Evolutionary conservation across 2,113 vertebrate genomes (phyloP).

Genomic region (Spilogale gracilis): DNA sequence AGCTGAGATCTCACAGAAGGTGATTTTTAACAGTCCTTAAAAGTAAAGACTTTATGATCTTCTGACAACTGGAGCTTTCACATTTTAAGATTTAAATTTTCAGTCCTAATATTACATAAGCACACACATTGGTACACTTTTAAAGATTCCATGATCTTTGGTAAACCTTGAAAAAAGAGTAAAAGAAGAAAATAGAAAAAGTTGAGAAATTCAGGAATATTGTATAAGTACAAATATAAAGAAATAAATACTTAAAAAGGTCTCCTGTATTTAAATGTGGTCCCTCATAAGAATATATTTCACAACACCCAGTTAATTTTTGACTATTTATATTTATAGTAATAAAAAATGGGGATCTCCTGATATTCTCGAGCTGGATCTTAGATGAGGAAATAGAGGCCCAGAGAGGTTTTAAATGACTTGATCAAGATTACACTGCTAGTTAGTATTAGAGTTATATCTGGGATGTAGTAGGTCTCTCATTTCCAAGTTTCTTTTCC

Average conservation of each 20-base stretch:
- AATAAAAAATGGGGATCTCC: not conserved
- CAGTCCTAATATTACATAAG: conserved; percentile 81
- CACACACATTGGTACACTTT: conserved; percentile 23
- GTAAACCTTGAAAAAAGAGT: conserved; percentile 18
- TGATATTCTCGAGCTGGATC: conserved; percentile 28
- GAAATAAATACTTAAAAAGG: conserved; percentile 51
- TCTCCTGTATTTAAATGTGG: conserved; percentile 34
- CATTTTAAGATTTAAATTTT: conserved; percentile 77
- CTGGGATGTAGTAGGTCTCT: not conserved
- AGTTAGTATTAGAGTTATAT: not conserved
- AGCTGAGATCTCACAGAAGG: conserved; percentile 85
- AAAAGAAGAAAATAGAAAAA: conserved; percentile 64
- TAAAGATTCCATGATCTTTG: conserved; percentile 39
- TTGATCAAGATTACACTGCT: not conserved
- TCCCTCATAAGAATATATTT: not conserved
- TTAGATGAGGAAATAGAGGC: not conserved
- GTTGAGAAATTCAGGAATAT: conserved; percentile 64
- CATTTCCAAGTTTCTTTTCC: not conserved
- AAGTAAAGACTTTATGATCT: conserved; percentile 85
- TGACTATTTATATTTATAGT: not conserved
- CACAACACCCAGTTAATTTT: not conserved
- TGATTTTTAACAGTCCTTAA: conserved; percentile 85
- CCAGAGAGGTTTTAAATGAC: not conserved
- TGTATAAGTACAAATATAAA: conserved; percentile 60
- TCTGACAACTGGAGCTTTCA: conserved; percentile 82